These are phyloP conservation scores for Myiozetetes cayanensis DNA, from an alignment of 2,113 vertebrate species.

Conservation along the genomic window DNA sequence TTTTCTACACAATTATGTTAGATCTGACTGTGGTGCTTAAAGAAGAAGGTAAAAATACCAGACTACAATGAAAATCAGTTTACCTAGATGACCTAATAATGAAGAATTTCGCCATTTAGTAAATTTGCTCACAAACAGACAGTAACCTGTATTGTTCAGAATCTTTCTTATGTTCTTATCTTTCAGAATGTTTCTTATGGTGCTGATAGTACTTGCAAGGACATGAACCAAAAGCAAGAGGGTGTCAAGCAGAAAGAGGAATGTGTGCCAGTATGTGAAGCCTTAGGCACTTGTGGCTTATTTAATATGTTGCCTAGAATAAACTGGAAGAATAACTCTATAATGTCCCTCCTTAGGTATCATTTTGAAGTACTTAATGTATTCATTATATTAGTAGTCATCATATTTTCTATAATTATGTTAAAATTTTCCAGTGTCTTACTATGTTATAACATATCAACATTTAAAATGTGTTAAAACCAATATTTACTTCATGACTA, in stretches of 20 bases:
- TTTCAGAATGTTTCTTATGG: background rate
- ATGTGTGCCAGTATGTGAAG: background rate
- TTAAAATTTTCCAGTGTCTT: no score
- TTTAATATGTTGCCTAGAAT: background rate
- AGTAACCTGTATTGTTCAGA: background rate
- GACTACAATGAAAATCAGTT: background rate
- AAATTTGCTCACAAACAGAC: background rate
- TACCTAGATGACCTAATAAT: background rate
- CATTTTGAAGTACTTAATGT: background rate
- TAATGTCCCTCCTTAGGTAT: background rate
- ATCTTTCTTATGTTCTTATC: no score
- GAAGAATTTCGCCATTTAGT: background rate
- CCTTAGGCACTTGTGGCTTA: background rate
- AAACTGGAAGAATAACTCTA: background rate
- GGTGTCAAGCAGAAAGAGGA: background rate
- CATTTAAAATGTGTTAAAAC: background rate
- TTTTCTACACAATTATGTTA: background rate
- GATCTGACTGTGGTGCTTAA: background rate
- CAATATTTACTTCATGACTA: background rate
- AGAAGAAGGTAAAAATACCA: background rate
- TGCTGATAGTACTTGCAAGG: background rate
- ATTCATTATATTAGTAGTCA: background rate
- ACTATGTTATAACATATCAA: no score
- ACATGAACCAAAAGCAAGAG: background rate
- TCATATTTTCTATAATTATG: no score